Conservation (phyloP, 2,888 invertebrate genomes). For the Xanthorhoe spadicearia region DNA sequence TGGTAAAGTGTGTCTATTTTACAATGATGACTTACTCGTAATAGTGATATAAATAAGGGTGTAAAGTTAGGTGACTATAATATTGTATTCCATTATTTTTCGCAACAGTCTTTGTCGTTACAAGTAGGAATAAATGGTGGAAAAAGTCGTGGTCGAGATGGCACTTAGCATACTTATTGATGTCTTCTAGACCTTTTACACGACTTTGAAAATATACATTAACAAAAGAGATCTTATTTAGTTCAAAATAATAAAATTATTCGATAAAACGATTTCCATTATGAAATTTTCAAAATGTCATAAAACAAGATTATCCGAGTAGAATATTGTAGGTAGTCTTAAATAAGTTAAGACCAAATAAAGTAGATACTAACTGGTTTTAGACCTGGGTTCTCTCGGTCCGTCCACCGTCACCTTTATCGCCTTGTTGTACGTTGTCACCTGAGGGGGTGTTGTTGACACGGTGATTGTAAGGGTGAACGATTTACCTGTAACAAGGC, state of each 20-base stretch:
- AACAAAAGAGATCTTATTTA: too few species aligned
- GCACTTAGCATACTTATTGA: too few species aligned
- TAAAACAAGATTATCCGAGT: not conserved
- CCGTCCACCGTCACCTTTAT: constrained; percentile 99
- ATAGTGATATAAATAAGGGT: too few species aligned
- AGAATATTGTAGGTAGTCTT: not conserved
- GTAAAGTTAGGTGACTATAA: too few species aligned
- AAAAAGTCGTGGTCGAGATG: too few species aligned
- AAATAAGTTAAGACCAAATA: not conserved
- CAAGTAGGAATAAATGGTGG: too few species aligned
- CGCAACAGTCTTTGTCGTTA: not conserved
- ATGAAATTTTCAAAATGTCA: too few species aligned
- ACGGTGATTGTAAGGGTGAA: constrained; percentile 98
- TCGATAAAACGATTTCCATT: too few species aligned
- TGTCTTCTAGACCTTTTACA: too few species aligned
- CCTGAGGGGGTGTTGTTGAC: constrained; percentile 97
- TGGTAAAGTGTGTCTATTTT: not conserved
- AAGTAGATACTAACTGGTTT: constrained; percentile 87
- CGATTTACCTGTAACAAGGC: constrained; percentile 93
- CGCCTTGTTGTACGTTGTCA: constrained; percentile 97
- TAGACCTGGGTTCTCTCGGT: constrained; percentile 96
- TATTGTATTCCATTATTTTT: not conserved
- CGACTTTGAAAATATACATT: too few species aligned
- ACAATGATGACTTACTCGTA: too few species aligned
- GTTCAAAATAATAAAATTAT: too few species aligned